Percentiles rank a stretch among this genome's conserved stretches.
These are phyloP conservation scores for Chelon labrosus DNA, from an alignment of 2,797 vertebrate species.

Conservation along the genomic window DNA sequence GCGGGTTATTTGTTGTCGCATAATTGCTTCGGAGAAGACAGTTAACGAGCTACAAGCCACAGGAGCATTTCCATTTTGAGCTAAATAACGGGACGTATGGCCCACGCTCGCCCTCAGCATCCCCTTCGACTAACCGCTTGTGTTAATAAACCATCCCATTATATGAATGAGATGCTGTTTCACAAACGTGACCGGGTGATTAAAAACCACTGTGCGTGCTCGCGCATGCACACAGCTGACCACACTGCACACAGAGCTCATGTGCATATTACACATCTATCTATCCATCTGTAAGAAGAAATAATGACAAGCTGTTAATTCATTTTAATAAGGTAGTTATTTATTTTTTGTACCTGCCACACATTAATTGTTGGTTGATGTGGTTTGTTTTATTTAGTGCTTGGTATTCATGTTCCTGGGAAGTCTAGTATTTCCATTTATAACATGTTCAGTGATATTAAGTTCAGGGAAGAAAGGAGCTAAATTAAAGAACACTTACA, in stretches of 20 bases:
- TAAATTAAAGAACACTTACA: too few species aligned
- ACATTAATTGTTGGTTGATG: too few species aligned
- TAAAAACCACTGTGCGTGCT: conserved; percentile 2
- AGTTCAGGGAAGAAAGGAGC: too few species aligned
- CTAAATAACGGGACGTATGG: conserved; percentile 22
- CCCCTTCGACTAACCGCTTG: conserved; percentile 34
- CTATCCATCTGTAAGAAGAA: too few species aligned
- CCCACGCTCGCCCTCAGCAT: conserved; percentile 18
- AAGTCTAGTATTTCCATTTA: too few species aligned
- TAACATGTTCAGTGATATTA: too few species aligned
- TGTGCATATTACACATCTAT: not conserved
- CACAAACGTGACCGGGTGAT: conserved; percentile 26
- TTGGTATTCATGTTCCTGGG: too few species aligned
- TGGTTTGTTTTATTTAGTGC: too few species aligned
- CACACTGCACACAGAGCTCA: not conserved
- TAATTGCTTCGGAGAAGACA: conserved; percentile 19
- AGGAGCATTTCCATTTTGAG: conserved; percentile 11
- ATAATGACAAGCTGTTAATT: too few species aligned
- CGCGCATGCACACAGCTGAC: not conserved
- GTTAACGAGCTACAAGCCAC: conserved; percentile 34
- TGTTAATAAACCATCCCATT: conserved; percentile 30
- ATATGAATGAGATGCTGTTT: conserved; percentile 26
- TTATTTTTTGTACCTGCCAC: too few species aligned
- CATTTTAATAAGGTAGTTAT: too few species aligned
- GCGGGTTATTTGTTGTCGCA: conserved; percentile 18